Evolutionary conservation across 2,797 vertebrate genomes (phyloP).

Genomic region (Xerus rutilus): DNA sequence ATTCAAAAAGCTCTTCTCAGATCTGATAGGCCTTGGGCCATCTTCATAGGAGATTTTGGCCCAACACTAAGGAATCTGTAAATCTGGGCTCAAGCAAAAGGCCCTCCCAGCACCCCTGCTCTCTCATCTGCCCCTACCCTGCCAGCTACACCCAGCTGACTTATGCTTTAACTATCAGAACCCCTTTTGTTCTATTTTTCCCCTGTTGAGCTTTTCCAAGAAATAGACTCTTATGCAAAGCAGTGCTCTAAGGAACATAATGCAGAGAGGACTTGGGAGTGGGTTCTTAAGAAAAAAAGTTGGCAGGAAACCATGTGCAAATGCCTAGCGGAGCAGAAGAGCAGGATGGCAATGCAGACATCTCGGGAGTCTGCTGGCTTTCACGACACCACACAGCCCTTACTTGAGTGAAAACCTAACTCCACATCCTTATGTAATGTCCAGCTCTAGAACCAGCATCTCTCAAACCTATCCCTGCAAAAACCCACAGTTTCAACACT

Average conservation of each 20-base stretch:
- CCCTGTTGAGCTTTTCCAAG: conserved; percentile 77
- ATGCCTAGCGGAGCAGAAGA: conserved; percentile 60
- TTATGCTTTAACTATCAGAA: conserved; percentile 51
- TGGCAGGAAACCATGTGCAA: conserved; percentile 75
- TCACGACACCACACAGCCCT: conserved; percentile 48
- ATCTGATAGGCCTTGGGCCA: not conserved
- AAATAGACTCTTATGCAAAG: conserved; percentile 80
- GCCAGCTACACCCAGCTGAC: not conserved
- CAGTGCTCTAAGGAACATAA: conserved; percentile 77
- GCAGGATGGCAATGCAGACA: conserved; percentile 45
- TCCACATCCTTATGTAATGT: conserved; percentile 59
- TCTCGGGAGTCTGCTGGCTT: conserved; percentile 60
- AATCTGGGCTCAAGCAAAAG: not conserved
- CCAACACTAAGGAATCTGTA: not conserved
- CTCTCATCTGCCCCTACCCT: not conserved
- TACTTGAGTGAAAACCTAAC: conserved; percentile 6
- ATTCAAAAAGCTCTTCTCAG: conserved; percentile 39
- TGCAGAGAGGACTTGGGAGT: conserved; percentile 79
- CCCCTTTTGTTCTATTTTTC: conserved; percentile 78
- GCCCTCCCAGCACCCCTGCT: not conserved
- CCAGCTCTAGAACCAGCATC: conserved; percentile 44
- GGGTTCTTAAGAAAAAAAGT: conserved; percentile 76
- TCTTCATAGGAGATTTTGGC: not conserved
- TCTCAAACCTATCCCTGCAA: conserved; percentile 37
- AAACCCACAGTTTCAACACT: conserved; percentile 3